Conservation (phyloP, 2,888 invertebrate species). For the Lasioglossum vierecki region DNA sequence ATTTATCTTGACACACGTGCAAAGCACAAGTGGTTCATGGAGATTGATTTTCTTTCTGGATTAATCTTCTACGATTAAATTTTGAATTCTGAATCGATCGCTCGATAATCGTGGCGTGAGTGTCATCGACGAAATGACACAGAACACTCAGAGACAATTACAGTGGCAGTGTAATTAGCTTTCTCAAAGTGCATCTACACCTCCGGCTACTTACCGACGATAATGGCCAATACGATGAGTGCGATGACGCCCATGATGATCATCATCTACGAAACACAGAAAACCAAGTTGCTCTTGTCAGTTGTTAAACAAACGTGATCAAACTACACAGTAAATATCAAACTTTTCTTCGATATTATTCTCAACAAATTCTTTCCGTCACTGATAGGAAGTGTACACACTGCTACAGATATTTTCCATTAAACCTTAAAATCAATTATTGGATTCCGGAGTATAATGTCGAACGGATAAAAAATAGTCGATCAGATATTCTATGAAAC, state of each 20-base stretch:
- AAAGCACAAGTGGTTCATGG: not conserved
- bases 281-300: not conserved
- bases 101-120: conserved; percentile 71
- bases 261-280: conserved; percentile 88
- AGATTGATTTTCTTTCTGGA: not conserved
- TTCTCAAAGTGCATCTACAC: conserved; percentile 33
- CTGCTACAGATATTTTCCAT: not conserved
- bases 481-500: not conserved
- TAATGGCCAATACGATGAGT: conserved; percentile 91
- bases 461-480: not conserved
- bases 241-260: conserved; percentile 95
- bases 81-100: conserved; percentile 59
- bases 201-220: conserved; percentile 88
- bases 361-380: not conserved
- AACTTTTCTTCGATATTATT: not conserved
- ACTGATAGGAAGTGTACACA: not conserved
- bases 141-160: conserved; percentile 69
- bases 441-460: not conserved
- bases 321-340: not conserved
- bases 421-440: not conserved
- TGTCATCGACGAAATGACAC: conserved; percentile 75
- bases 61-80: not conserved
- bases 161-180: conserved; percentile 59
- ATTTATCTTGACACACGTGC: not conserved
- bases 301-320: not conserved